phyloP scores from a whole-genome alignment of 2,888 invertebrate genomes.

The Hylaea fasciaria region DNA sequence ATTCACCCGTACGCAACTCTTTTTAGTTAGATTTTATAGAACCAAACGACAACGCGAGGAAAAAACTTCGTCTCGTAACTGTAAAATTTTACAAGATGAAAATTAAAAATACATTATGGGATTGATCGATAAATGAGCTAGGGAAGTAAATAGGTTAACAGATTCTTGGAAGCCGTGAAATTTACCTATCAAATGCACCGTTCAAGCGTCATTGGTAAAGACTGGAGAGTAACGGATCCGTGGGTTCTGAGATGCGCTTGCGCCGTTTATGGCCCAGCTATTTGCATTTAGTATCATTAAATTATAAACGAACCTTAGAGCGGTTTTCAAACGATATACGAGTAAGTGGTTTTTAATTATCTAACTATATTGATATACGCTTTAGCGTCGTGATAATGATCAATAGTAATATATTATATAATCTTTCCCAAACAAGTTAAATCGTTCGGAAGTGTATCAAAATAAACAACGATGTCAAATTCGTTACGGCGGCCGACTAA shows the following conservation, averaged over 20 bases:
- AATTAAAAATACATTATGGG: no score
- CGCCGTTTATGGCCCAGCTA: constrained; percentile 34
- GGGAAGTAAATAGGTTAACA: neutral
- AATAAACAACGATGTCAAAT: constrained; percentile 33
- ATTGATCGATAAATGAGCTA: no score
- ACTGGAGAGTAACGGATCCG: constrained; percentile 49
- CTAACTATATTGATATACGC: constrained; percentile 8
- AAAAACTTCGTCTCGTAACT: no score
- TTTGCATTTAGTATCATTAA: constrained; percentile 51
- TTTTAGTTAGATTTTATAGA: no score
- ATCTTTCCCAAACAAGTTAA: constrained; percentile 7
- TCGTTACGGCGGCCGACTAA: constrained; percentile 39
- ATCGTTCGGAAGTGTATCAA: constrained; percentile 18
- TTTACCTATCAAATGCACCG: constrained; percentile 28
- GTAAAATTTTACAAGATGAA: no score
- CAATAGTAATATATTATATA: neutral
- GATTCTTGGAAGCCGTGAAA: constrained; percentile 10
- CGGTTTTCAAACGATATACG: constrained; percentile 22
- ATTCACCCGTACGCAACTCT: no score
- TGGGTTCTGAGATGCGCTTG: constrained; percentile 44
- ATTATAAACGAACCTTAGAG: constrained; percentile 43
- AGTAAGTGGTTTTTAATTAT: constrained; percentile 11
- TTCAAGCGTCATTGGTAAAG: constrained; percentile 43
- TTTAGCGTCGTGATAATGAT: no score
- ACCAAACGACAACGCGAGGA: no score